Evolutionary conservation across 2,797 vertebrate genomes (phyloP), one percentile per base, ranked within the genome.

Genomic region (Syngnathus rostellatus): DNA sequence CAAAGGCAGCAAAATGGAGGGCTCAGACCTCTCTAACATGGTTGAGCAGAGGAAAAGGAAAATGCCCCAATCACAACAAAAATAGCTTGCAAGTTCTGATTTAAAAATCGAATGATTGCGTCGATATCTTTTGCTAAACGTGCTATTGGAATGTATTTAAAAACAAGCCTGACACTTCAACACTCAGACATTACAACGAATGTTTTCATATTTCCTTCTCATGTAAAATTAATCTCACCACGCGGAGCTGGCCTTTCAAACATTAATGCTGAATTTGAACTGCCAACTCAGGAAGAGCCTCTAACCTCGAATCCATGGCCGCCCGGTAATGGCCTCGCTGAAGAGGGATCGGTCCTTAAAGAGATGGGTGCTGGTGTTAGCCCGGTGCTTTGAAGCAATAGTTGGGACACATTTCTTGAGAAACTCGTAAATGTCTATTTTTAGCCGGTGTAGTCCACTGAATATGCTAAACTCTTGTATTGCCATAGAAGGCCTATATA

Each of bases 231-330:
- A 68, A 86, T 84, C 68, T 73, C 72, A 69, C 79, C 72, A 77
- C 10, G 70, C 83, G 76, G 72, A 82, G 78, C 68, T 74, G 73
- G 75, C 72, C 75, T 82, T 86, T 89, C 83, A 89, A 87, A 89
- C 82, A 86, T 87, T 86, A 83, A 89, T 89, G 84, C 74, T 76
- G 74, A 86, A 84, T 85, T 82, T 85, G 75, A 85, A 85, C 68
- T 73, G 73, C 76, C 75, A 79, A 82, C 76, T 69, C 69, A 77
- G 73, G 79, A 83, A 75, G 77, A 85, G 72, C 69, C 77, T 84
- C 75, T 86, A 83, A 88, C 86, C 81, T 81, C 67, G 78, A 83
- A 80, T 68, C 79, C 68, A 65, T 75, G 79, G 71, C 70, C 45
- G 79, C 69, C 70, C 75, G 73, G 85, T 82, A 79, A 88, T 85